These are phyloP conservation scores for Cybosia mesomella DNA, from an alignment of 2,888 invertebrate genomes.

Conservation along the genomic window DNA sequence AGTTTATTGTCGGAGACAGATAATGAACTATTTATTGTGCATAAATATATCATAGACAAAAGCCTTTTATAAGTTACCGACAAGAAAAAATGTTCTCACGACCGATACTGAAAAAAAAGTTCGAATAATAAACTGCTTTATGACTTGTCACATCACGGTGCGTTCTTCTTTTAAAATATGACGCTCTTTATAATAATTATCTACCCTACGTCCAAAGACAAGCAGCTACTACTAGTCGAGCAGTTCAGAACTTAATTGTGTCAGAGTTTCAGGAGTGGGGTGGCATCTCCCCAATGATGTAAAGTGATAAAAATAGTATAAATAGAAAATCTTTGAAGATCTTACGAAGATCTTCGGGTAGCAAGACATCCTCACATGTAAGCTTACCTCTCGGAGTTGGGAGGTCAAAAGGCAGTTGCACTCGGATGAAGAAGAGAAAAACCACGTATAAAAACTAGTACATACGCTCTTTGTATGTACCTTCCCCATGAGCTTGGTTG, in stretches of 20 bases:
- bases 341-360: too few species aligned
- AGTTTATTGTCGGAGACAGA: background rate
- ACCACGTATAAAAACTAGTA: too few species aligned
- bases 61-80: background rate
- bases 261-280: background rate
- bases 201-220: background rate
- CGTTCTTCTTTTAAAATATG: conserved; percentile 4
- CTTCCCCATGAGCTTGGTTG: too few species aligned
- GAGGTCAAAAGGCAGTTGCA: too few species aligned
- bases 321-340: too few species aligned
- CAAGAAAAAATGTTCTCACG: background rate
- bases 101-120: background rate
- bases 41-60: background rate
- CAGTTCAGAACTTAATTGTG: background rate
- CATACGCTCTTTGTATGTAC: too few species aligned
- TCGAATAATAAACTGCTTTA: background rate
- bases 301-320: background rate
- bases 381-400: too few species aligned
- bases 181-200: background rate
- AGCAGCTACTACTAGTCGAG: too few species aligned
- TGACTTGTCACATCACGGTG: conserved; percentile 1
- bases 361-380: too few species aligned
- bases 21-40: background rate
- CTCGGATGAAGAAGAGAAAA: too few species aligned
- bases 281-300: too few species aligned